Evolutionary conservation across 1,140 invertebrate species (phyloP), one percentile per base, ranked within the genome.

Genomic region (Pomacea maculata): DNA sequence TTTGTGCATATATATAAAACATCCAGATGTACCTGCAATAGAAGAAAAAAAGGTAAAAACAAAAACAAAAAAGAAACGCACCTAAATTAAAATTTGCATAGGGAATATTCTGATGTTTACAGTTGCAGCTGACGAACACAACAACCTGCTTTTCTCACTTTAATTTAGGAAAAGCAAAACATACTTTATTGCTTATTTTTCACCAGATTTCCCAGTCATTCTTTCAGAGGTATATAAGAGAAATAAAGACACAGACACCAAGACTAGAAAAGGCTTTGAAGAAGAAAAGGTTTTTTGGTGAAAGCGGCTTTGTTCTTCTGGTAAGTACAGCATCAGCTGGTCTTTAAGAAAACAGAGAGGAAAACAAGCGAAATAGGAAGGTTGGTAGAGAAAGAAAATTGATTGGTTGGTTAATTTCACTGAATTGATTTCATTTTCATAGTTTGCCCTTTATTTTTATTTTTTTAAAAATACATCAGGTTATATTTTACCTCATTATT

Each of bases 301-400:
- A 78, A 25, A 65, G 80, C 52, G 80, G 80, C 61, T 81, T 73
- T 55, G 29, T 71, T 63, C 64, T 81, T 21, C 75, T 81, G 68
- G 80, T 81, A 73, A 72, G 19, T 67, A 55, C 55, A 17, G 25
- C 12, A 19, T 12, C 10, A n/a, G 1, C 45, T 7, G 29, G 61
- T 3, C 61, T 17, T 57, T 21, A 21, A 55, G 55, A 21, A 17
- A 21, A 57, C 4, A 52, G 9, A 73, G 25, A 12, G 14, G 19
- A 19, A 45, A 14, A 8, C 25, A n/a, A 54, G 9, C 19, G 3
- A 14, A 10, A 45, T 52, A 17, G 29, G 17, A 12, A 34, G 55
- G 19, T 34, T 6, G 7, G 0, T 45, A 73, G 17, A 73, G 14
- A 19, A 15, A 21, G 10, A 15, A 57, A 54, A 4, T 21, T 15